Conservation (phyloP, 2,888 invertebrate species). For the Leucophora obtusa region DNA sequence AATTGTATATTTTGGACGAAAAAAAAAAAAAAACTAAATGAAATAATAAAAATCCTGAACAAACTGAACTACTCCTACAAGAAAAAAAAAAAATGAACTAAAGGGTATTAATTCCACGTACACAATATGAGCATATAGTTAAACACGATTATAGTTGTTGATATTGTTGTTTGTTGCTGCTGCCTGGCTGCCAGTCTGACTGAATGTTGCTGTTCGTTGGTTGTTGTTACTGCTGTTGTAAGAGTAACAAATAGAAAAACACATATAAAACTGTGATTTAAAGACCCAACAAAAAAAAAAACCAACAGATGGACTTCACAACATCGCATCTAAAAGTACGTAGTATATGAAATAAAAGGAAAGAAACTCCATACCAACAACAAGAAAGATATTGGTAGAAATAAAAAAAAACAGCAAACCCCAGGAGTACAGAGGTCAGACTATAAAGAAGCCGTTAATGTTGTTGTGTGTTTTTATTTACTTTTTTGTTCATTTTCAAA, state of each 20-base stretch:
- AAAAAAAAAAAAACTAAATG: slow-evolving; percentile 13
- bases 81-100: slow-evolving; percentile 34
- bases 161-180: slow-evolving; percentile 30
- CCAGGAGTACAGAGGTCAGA: slow-evolving; percentile 63
- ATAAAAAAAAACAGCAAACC: slow-evolving; percentile 6
- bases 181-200: too few species aligned
- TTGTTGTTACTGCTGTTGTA: not conserved
- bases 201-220: not conserved
- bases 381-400: slow-evolving; percentile 14
- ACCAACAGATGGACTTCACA: slow-evolving; percentile 46
- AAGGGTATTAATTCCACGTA: slow-evolving; percentile 38
- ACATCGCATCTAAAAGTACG: not conserved
- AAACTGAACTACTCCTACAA: slow-evolving; percentile 41
- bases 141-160: slow-evolving; percentile 59
- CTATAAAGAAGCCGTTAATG: slow-evolving; percentile 65
- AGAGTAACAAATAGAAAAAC: slow-evolving; percentile 1
- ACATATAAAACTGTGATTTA: slow-evolving; percentile 58
- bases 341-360: not conserved
- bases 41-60: slow-evolving; percentile 50
- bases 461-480: slow-evolving; percentile 46
- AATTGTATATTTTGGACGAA: not conserved
- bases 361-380: slow-evolving; percentile 18
- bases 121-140: slow-evolving; percentile 41
- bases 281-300: slow-evolving; percentile 37
- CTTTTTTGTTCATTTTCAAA: slow-evolving; percentile 24